Base-by-base conservation (phyloP, 2,113 vertebrate genomes). In the Tachycineta bicolor region DNA sequence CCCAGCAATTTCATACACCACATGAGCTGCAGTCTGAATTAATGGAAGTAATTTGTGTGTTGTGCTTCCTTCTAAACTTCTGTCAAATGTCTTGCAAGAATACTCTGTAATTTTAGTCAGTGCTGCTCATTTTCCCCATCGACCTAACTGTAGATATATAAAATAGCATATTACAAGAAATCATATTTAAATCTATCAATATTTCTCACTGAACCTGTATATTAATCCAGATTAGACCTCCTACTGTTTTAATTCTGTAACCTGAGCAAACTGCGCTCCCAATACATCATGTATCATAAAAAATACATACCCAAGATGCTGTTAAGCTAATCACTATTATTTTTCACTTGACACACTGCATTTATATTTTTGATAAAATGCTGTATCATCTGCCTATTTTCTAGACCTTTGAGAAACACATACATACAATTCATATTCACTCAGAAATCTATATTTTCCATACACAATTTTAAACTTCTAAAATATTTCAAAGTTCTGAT, bases 171-270 rank as follows among this genome's bases (percentile, higher is more conserved):
- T 92, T 89, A 80, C 73, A 89, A 70, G 75, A 37, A 93, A 89
- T 89, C 63, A 73, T 39, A 76, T 33, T 83, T 85, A 94, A 97
- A 89, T 55, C 55, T 84, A 89, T 92, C 90, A 93, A 60, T 94
- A 80, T 83, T 94, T 96, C 79, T 70, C 69, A 91, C 28, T 75
- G 69, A 95, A 96, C 31, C 62, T 75, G 33, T 88, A 65, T 88
- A 97, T 94, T 95, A 96, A 89, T 97, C 96, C 76, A 94, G 64
- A 95, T 91, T 89, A 73, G 81, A 34, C 59, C 64, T 89, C 94
- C 96, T 93, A 77, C 89, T 93, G 89, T n/a, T 95, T 87, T 90
- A 87, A 90, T 96, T 89, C 65, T 76, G 23, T 87, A 91, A 93
- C 84, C 77, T 86, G 58, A 93, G 84, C 87, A 94, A 96, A 96